Evolutionary conservation across 2,797 vertebrate genomes (phyloP), one percentile per base, ranked within the genome.

Genomic region (Pseudochaenichthys georgianus): DNA sequence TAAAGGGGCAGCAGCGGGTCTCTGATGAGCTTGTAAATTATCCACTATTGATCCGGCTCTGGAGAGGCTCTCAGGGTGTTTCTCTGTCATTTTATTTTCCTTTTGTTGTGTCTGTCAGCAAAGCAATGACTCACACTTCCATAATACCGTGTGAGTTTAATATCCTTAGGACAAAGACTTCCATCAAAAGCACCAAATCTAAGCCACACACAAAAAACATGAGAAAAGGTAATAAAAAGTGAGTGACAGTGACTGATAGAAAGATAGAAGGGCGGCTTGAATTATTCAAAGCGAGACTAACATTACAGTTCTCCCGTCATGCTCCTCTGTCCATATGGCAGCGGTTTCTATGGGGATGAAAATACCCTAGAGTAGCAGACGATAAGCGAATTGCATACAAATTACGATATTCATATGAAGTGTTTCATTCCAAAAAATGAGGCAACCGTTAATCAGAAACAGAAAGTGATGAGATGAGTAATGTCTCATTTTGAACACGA

Each of bases 1-100:
- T 55, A 67, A 75, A 65, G 45, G 68, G 38, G 59, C 23, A 53
- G 70, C 64, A 34, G 64, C 72, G 4, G 21, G 57, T 54, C 81
- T 76, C 82, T 50, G 62, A 84, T 75, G 59, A 80, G 79, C 79
- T 75, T 70, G 64, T 83, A 78, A 81, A 84, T 81, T 69, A 66
- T 50, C 54, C 4, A 17, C 13, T 78, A 86, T 87, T 72, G 86
- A 88, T 87, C 77, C 1, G 3, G 6, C 68, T 72, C 58, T 47
- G 58, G 13, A 72, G 12, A 43, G 28, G 64, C 75, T 76, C 67
- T 66, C 41, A 0, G 52, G 73, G 46, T 53, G 53, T 61, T 69
- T 82, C 47, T 53, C 11, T 57, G 4, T 81, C 51, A 71, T 80
- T 77, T 71, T 57, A 76, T 75, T 87, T 83, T 70, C 53, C 63